Evolutionary conservation across 2,113 vertebrate genomes (phyloP).

Genomic region (Epinephelus lanceolatus): DNA sequence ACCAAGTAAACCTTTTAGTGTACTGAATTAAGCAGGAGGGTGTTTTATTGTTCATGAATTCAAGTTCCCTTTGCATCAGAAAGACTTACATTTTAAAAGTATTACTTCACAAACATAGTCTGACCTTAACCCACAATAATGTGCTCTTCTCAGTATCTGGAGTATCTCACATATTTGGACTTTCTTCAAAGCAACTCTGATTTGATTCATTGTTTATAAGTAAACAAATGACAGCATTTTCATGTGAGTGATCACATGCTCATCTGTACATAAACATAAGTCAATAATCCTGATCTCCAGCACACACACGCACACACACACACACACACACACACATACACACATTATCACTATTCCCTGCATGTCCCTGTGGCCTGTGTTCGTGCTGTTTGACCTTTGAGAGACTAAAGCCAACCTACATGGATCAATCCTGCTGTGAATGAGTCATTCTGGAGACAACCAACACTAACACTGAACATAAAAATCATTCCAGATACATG

Average conservation of each 20-base stretch:
- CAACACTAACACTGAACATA: neutral
- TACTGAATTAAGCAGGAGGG: too few relatives aligned
- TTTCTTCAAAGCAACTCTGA: neutral
- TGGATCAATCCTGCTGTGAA: slow-evolving; percentile 39
- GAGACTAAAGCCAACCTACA: slow-evolving; percentile 1
- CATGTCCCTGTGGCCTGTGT: slow-evolving; percentile 7
- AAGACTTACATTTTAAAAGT: too few relatives aligned
- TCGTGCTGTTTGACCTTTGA: slow-evolving; percentile 47
- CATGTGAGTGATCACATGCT: slow-evolving; percentile 28
- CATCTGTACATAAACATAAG: slow-evolving; percentile 25
- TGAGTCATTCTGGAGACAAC: slow-evolving; percentile 16
- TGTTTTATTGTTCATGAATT: too few relatives aligned
- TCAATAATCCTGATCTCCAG: slow-evolving; percentile 38
- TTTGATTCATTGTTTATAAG: neutral
- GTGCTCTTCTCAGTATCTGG: neutral
- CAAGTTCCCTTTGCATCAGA: too few relatives aligned
- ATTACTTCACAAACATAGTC: neutral
- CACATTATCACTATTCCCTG: slow-evolving; percentile 10
- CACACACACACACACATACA: neutral
- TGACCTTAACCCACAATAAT: neutral
- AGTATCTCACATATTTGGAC: neutral
- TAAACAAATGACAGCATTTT: slow-evolving; percentile 11
- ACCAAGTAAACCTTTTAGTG: too few relatives aligned
- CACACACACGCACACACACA: neutral
- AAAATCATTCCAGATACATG: neutral